Evolutionary conservation across 2,113 vertebrate genomes (phyloP).

Genomic region (Eolophus roseicapilla): DNA sequence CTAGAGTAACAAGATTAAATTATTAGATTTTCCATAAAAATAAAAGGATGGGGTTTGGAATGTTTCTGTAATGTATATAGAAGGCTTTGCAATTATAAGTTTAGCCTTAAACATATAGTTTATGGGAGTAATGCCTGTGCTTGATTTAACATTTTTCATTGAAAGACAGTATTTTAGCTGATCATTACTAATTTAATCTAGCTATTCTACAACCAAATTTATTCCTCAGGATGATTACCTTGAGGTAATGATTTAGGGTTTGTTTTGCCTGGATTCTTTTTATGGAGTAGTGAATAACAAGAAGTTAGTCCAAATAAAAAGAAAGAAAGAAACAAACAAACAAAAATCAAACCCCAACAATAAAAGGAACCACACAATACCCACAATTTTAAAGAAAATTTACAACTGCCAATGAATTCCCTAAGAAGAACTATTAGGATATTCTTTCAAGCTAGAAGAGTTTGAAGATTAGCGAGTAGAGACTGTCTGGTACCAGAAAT

Average conservation of each 20-base stretch:
- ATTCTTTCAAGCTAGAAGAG: background rate
- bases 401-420: background rate
- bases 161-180: background rate
- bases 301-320: background rate
- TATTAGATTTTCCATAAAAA: background rate
- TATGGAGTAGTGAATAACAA: background rate
- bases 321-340: background rate
- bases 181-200: background rate
- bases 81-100: background rate
- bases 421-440: background rate
- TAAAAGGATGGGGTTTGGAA: background rate
- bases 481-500: background rate
- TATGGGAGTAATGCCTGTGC: background rate
- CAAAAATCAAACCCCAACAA: rapidly evolving
- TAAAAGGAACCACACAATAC: background rate
- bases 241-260: background rate
- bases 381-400: background rate
- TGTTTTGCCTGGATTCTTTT: background rate
- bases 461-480: background rate
- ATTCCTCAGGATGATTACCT: background rate
- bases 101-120: background rate
- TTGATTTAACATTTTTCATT: background rate
- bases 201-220: background rate
- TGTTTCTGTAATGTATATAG: background rate
- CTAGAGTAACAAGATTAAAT: background rate